A percentile compares a stretch with the other conserved stretches of the same genome.
These are phyloP conservation scores for Myotis findleyi DNA, from an alignment of 2,797 vertebrate genomes.

Conservation along the genomic window DNA sequence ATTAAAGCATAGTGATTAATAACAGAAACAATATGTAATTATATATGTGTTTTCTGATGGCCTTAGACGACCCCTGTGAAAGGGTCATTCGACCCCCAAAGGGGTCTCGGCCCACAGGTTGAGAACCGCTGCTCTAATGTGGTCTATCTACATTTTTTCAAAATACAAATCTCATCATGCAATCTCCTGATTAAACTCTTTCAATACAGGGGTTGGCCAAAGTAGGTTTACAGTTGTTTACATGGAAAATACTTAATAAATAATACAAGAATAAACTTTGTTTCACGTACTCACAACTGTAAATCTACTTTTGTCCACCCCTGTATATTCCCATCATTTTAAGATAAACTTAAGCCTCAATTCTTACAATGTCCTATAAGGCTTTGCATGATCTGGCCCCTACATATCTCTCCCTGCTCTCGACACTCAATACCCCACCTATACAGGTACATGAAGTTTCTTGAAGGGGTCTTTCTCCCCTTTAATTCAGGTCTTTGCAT, in stretches of 20 bases:
- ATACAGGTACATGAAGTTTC: neutral
- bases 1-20: too few species aligned
- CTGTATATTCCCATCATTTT: neutral
- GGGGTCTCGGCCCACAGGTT: too few species aligned
- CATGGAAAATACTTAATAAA: neutral
- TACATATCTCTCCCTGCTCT: neutral
- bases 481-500: neutral
- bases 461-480: neutral
- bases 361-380: neutral
- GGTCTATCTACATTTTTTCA: neutral
- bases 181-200: neutral
- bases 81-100: too few species aligned
- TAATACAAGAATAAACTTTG: neutral
- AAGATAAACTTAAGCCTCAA: neutral
- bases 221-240: neutral
- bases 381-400: neutral
- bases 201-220: neutral
- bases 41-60: too few species aligned
- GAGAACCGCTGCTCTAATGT: neutral
- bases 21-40: too few species aligned
- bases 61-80: too few species aligned
- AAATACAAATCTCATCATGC: constrained; percentile 9
- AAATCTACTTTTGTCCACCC: neutral
- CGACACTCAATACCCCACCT: neutral
- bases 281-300: neutral